These are phyloP conservation scores for Drosophila ficusphila DNA, from an alignment of 1,140 invertebrate species.

Conservation along the genomic window DNA sequence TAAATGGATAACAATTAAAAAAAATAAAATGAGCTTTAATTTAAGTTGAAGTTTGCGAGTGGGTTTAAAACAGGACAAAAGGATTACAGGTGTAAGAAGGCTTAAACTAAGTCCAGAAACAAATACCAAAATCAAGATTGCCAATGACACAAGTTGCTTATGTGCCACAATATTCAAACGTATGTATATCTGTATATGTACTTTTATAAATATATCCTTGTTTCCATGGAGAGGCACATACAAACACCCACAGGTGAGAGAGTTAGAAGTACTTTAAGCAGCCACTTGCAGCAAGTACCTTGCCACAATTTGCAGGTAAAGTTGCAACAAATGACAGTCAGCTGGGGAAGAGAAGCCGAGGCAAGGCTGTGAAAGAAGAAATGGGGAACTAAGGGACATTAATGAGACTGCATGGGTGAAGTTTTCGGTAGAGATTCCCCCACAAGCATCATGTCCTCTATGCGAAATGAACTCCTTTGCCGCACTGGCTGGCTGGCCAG, in stretches of 20 bases:
- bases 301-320: slow-evolving; percentile 44
- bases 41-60: no score
- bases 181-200: neutral
- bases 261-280: slow-evolving; percentile 29
- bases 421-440: slow-evolving; percentile 27
- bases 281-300: slow-evolving; percentile 41
- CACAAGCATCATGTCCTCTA: slow-evolving; percentile 14
- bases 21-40: no score
- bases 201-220: neutral
- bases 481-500: slow-evolving; percentile 23
- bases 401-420: slow-evolving; percentile 50
- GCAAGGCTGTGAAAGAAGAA: neutral
- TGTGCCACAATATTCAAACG: neutral
- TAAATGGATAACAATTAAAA: no score
- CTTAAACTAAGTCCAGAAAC: no score
- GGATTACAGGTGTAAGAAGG: neutral
- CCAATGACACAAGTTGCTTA: slow-evolving; percentile 7
- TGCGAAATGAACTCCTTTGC: slow-evolving; percentile 25
- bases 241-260: slow-evolving; percentile 1
- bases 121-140: neutral
- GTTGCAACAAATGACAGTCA: slow-evolving; percentile 29
- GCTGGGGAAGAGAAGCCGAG: neutral
- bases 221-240: slow-evolving; percentile 15
- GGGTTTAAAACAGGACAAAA: no score
- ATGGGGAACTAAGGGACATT: slow-evolving; percentile 9